Evolutionary conservation across 2,113 vertebrate species (phyloP).

Genomic region (Siniperca knerii): DNA sequence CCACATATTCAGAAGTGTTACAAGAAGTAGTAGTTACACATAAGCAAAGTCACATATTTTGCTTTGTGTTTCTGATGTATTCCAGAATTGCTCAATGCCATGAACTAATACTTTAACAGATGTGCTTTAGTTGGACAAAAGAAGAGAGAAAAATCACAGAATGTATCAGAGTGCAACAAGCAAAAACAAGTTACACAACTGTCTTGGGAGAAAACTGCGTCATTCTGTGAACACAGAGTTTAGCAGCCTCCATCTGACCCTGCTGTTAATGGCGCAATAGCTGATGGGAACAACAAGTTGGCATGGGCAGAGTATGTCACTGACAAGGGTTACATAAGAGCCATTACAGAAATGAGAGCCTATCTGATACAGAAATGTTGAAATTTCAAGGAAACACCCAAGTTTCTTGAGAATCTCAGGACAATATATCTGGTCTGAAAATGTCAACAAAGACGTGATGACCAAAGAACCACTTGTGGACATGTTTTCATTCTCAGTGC

Average conservation of each 20-base stretch:
- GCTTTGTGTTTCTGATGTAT: neutral
- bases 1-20: neutral
- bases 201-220: conserved; percentile 51
- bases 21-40: conserved; percentile 5
- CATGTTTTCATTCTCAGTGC: neutral
- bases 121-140: conserved; percentile 33
- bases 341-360: conserved; percentile 27
- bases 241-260: conserved; percentile 38
- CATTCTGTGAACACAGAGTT: conserved; percentile 21
- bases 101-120: neutral
- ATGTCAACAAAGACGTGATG: neutral
- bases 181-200: conserved; percentile 74
- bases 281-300: conserved; percentile 56
- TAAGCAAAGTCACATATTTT: neutral
- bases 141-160: neutral
- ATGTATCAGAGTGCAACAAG: conserved; percentile 26
- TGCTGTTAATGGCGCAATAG: conserved; percentile 41
- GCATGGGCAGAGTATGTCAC: conserved; percentile 38
- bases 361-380: conserved; percentile 38
- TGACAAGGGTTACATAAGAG: conserved; percentile 63
- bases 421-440: neutral
- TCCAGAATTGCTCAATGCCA: conserved; percentile 26
- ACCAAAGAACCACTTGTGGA: neutral
- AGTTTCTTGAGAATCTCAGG: neutral
- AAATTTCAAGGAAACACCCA: conserved; percentile 39